Evolutionary conservation across 2,113 vertebrate genomes (phyloP), one percentile per base, ranked within the genome.

Genomic region (Microtus pennsylvanicus): DNA sequence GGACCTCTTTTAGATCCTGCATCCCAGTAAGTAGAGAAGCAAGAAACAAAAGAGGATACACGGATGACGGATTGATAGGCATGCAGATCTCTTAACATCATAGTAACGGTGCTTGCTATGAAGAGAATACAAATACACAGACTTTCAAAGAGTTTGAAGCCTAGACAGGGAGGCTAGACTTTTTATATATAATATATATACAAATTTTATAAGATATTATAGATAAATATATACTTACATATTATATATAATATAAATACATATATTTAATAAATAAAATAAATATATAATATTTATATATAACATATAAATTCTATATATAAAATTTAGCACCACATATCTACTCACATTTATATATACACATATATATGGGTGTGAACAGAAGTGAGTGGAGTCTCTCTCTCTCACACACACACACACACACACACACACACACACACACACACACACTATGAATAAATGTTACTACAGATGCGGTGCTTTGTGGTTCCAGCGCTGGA

Each of bases 61-160:
- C 0, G 16, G 42, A 55, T 45, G 38, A 7, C 0, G 75, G 70
- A 70, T 9, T 13, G 26, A 45, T 0, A 19, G 26, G 52, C 21
- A 76, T 1, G 7, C 35, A 14, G 33, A 82, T 78, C 24, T 74
- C 35, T 75, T 35, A 87, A 47, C 35, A 63, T 76, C 69, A 85
- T 30, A 28, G 77, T 38, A 80, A 89, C 81, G 65, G 94, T 58
- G 30, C 2, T 80, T 24, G 7, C 55, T 58, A 58, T 21, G 55
- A 76, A 92, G 88, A n/a, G 92, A 86, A 89, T 30, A 13, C 7
- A 81, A 81, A 92, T 50, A 72, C 9, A 9, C n/a, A 1, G 13
- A n/a, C 19, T 47, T 90, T 65, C 58, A 67, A 74, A 87, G 42
- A 86, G 11, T 28, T 52, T 77, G 69, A 3, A 24, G 28, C 58